A percentile compares a stretch with the other conserved stretches of the same genome.
phyloP scores from a whole-genome alignment of 2,113 vertebrate species.

The Todiramphus chloris region DNA sequence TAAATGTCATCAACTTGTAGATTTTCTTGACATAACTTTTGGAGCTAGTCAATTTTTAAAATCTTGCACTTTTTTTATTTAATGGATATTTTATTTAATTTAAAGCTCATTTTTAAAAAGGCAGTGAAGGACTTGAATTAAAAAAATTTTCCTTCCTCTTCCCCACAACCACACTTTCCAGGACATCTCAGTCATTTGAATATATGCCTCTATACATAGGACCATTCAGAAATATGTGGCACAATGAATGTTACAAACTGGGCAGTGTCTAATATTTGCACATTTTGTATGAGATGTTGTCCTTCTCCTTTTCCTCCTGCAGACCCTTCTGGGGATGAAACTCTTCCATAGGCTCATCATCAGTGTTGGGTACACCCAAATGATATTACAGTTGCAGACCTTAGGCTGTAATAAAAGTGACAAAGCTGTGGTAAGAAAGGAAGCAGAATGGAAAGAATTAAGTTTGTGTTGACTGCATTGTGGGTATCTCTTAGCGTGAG shows the following conservation, averaged over 20 bases:
- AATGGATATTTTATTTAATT: too few species aligned
- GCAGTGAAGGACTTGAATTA: neutral
- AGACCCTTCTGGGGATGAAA: neutral
- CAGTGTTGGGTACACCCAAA: neutral
- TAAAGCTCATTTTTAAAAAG: neutral
- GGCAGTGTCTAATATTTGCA: neutral
- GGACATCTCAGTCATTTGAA: neutral
- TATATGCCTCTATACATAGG: rapidly evolving
- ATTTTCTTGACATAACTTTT: neutral
- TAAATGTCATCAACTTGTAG: neutral
- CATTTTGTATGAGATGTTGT: neutral
- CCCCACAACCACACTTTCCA: rapidly evolving
- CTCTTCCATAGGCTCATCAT: neutral
- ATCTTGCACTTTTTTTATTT: neutral
- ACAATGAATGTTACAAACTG: too few species aligned
- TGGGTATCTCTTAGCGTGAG: constrained; percentile 35
- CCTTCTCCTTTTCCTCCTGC: neutral
- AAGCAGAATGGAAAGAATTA: constrained; percentile 40
- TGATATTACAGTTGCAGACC: neutral
- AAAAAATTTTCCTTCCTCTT: neutral
- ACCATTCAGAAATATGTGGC: neutral
- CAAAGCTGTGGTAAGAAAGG: neutral
- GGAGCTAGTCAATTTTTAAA: neutral
- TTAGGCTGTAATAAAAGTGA: neutral
- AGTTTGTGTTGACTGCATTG: neutral